These are phyloP conservation scores for Strix occidentalis DNA, from an alignment of 2,797 vertebrate genomes.

Conservation along the genomic window DNA sequence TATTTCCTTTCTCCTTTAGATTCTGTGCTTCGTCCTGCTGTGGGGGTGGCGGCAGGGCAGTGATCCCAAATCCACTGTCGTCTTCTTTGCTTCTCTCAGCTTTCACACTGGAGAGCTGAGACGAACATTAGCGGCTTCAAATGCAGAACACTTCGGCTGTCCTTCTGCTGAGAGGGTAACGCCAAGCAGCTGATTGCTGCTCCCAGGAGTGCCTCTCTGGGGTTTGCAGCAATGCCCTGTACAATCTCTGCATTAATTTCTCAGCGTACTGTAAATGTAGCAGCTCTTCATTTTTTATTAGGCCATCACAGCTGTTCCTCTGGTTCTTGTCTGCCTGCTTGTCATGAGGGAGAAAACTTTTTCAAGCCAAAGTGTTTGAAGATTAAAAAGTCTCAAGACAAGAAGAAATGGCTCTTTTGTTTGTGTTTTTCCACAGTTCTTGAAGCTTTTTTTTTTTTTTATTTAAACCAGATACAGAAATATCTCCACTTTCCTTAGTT, in stretches of 20 bases:
- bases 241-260: neutral
- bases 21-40: neutral
- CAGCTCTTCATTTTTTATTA: neutral
- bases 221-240: neutral
- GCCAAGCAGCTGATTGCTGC: neutral
- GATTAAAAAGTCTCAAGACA: neutral
- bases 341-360: neutral
- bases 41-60: neutral
- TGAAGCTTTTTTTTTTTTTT: neutral
- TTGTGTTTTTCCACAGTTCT: neutral
- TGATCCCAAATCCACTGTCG: rapidly evolving
- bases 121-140: neutral
- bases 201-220: neutral
- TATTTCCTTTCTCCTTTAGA: neutral
- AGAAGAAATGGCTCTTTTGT: neutral
- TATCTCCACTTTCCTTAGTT: neutral
- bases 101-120: rapidly evolving
- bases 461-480: neutral
- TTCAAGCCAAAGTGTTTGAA: neutral
- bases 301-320: neutral
- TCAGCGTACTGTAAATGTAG: neutral
- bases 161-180: neutral
- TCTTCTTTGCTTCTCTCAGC: neutral
- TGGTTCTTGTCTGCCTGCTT: neutral
- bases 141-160: neutral